Percentiles rank a stretch among this genome's conserved stretches.
Evolutionary conservation across 2,797 vertebrate genomes (phyloP).

Genomic region (Centropyge bicolor): DNA sequence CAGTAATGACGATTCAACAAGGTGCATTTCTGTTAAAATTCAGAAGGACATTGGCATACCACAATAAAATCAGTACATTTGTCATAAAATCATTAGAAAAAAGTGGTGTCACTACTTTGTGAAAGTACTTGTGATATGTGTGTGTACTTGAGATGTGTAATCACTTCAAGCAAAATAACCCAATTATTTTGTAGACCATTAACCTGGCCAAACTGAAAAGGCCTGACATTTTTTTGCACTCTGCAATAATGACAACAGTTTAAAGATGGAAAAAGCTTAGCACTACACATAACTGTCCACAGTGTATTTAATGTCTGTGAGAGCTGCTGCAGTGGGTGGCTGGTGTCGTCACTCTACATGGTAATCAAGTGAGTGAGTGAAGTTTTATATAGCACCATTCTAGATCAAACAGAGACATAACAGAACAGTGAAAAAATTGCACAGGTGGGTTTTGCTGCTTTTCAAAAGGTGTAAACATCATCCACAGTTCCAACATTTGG

Average conservation of each 20-base stretch:
- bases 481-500: no score
- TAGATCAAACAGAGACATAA: neutral
- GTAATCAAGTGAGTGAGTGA: neutral
- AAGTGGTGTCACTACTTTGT: neutral
- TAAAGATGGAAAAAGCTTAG: no score
- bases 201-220: neutral
- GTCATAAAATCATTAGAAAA: slow-evolving; percentile 19
- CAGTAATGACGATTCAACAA: neutral
- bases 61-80: slow-evolving; percentile 1
- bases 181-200: neutral
- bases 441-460: neutral
- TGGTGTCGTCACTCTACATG: neutral
- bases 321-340: slow-evolving; percentile 9
- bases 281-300: no score
- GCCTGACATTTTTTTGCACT: no score
- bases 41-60: neutral
- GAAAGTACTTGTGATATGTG: neutral
- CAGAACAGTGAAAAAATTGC: neutral
- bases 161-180: slow-evolving; percentile 35
- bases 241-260: no score
- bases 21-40: neutral
- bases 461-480: no score
- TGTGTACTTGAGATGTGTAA: neutral
- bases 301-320: neutral
- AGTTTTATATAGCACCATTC: slow-evolving; percentile 5